Base-by-base conservation (phyloP, 2,113 vertebrate genomes). In the Donacobius atricapilla region DNA sequence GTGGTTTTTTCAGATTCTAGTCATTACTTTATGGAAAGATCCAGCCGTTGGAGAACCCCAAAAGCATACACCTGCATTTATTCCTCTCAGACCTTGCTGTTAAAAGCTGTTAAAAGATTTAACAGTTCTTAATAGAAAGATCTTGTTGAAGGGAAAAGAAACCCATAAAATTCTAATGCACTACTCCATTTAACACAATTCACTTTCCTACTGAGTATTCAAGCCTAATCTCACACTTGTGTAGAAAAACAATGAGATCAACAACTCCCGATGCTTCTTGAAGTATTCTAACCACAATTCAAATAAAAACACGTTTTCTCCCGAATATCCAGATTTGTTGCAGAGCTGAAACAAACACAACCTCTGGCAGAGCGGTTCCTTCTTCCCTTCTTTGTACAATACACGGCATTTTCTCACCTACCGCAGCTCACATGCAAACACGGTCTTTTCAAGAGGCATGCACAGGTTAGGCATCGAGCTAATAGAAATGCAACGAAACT, bases 31-130 rank as follows among this genome's bases (percentile, higher is more conserved):
- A 96, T 3, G 18, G 82, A 82, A 86, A 95, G 88, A 91, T 35
- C 22, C 77, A 95, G 97, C 76, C 11, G 5, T 91, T 9, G 57
- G 68, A 71, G 58, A 35, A 87, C 81, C 71, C 58, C 73, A 48
- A 85, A 90, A 88, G 58, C 40, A n/a, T 47, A 48, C 40, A 93
- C 63, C 68, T 66, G 71, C 83, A 93, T 68, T 93, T 94, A 80
- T 72, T 90, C 88, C 53, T 73, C 87, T 42, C 65, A 64, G 56
- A 51, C 64, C 30, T 83, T 18, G 18, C 64, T 70, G 68, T 61
- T 65, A 90, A 54, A 94, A 94, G 89, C 93, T 92, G 88, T 84
- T 97, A 79, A 77, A 97, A 85, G 72, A 97, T 93, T 92, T 93
- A 97, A 37, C 83, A 85, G 50, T 81, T 90, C 77, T 89, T 64